Base-by-base conservation (phyloP, 2,797 vertebrate genomes). In the Luscinia luscinia region DNA sequence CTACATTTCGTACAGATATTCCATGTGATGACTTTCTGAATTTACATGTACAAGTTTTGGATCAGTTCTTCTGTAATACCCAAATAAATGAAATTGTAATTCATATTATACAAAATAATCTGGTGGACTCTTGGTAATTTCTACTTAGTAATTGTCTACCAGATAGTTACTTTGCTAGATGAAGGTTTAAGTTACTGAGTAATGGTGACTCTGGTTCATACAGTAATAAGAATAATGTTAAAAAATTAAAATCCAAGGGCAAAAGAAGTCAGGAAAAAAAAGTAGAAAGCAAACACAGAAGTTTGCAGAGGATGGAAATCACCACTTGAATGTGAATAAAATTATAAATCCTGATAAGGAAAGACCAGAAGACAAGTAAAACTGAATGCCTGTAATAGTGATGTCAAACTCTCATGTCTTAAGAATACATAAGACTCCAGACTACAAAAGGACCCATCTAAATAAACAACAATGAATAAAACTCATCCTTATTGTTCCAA, bases 401-500 rank as follows among this genome's bases (percentile, higher is more conserved):
- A 78, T 94, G 78, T 57, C 67, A 88, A 61, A 87, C 36, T 86
- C 36, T 68, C 18, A 20, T 57, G 63, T 84, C 51, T 87, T 67
- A 32, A 90, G 48, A 93, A 55, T 41, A 36, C 12, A n/a, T 73
- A 84, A 81, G 63, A 23, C 52, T 63, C 23, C 15, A 84, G 77
- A 86, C 38, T 66, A 90, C 63, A 88, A 89, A 90, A 90, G 67
- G 26, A 87, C 9, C 8, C 85, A 93, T 84, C 83, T 84, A 82
- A 66, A 89, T 74, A 95, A 94, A 93, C 34, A 90, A 32, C 26
- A 84, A 45, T 45, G 21, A 52, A 63, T 86, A 63, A 70, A 84
- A 62, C 27, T 3, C 3, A 32, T 20, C 49, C 30, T 84, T 87
- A 80, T 76, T 92, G 77, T 96, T 95, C 67, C 63, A 74, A 92